phyloP scores from a whole-genome alignment of 2,113 vertebrate species.

The Antechinus stuartii region DNA sequence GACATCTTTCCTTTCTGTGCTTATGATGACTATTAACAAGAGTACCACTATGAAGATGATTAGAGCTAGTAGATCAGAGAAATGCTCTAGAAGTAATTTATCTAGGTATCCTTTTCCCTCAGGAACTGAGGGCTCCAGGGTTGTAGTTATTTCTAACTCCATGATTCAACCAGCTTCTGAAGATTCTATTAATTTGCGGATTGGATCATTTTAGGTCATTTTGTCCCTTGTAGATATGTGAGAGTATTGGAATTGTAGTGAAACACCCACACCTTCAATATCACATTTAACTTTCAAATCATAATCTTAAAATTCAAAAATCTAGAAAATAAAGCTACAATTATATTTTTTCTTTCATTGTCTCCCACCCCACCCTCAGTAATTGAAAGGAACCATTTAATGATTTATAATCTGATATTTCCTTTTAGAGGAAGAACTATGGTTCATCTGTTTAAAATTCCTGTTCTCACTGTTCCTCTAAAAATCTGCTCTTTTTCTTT shows the following conservation, averaged over 20 bases:
- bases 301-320: background rate
- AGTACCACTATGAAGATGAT: background rate
- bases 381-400: background rate
- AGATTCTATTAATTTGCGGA: background rate
- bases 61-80: background rate
- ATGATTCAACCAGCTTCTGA: background rate
- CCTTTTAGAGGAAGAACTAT: background rate
- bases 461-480: background rate
- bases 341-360: background rate
- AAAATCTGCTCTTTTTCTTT: background rate
- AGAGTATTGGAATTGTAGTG: background rate
- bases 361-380: background rate
- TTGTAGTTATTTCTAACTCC: background rate
- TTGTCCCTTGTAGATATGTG: background rate
- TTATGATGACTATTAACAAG: background rate
- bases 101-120: background rate
- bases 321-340: background rate
- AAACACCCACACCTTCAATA: background rate
- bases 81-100: background rate
- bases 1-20: background rate
- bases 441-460: background rate
- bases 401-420: background rate
- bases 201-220: background rate
- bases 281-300: background rate
- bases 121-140: background rate